Conservation (phyloP, 1,140 invertebrate species). For the Megathymus violae region DNA sequence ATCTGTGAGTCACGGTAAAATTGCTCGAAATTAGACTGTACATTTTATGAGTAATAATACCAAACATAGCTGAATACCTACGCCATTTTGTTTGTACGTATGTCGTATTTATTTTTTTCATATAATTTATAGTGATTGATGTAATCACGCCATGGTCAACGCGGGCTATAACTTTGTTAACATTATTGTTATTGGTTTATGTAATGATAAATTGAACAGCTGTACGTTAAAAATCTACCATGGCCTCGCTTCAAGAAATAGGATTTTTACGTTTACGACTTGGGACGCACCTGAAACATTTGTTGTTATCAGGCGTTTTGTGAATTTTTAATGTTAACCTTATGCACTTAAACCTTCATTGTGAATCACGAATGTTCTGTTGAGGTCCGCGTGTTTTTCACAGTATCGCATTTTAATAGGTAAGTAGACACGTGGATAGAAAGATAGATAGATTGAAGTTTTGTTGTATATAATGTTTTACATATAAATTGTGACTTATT, state of each 20-base stretch:
- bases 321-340: too few relatives aligned
- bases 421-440: too few relatives aligned
- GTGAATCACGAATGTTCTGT: too few relatives aligned
- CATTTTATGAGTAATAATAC: not conserved
- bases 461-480: too few relatives aligned
- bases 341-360: too few relatives aligned
- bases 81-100: not conserved
- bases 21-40: not conserved
- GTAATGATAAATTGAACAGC: not conserved
- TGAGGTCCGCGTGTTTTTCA: too few relatives aligned
- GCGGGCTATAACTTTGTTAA: not conserved
- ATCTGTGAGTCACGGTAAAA: not conserved
- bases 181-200: conserved; percentile 1
- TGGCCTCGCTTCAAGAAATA: too few relatives aligned
- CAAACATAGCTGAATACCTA: not conserved
- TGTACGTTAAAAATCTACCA: not conserved
- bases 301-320: too few relatives aligned
- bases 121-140: conserved; percentile 1
- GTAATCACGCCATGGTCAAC: conserved; percentile 1
- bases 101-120: not conserved
- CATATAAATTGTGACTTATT: too few relatives aligned
- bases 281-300: too few relatives aligned
- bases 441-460: too few relatives aligned
- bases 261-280: not conserved
- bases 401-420: too few relatives aligned